phyloP scores from a whole-genome alignment of 2,888 invertebrate genomes.

The Lasius platythorax region DNA sequence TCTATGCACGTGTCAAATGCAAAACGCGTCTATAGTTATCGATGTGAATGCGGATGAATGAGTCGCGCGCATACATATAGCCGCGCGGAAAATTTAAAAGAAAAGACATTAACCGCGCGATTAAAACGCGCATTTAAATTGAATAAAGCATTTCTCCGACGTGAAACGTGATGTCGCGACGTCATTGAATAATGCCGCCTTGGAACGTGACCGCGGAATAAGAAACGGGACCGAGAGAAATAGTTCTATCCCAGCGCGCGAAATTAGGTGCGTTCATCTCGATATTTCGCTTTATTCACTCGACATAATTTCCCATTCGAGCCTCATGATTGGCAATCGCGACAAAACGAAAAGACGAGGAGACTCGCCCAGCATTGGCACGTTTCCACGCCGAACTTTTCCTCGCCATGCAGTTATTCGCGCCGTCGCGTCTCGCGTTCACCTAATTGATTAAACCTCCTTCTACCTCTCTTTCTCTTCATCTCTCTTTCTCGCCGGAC shows the following conservation, averaged over 20 bases:
- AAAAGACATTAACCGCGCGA: conserved; percentile 17
- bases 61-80: neutral
- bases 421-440: conserved; percentile 46
- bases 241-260: neutral
- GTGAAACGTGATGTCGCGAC: neutral
- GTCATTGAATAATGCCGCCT: conserved; percentile 27
- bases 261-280: conserved; percentile 42
- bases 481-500: conserved; percentile 42
- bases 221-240: conserved; percentile 31
- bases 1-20: conserved; percentile 39
- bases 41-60: neutral
- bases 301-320: conserved; percentile 47
- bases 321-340: conserved; percentile 57
- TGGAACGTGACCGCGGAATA: neutral
- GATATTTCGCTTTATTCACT: conserved; percentile 43
- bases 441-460: conserved; percentile 72
- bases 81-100: conserved; percentile 11
- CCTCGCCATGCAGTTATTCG: conserved; percentile 52
- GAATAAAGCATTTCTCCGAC: conserved; percentile 1
- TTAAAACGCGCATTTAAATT: conserved; percentile 26
- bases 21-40: conserved; percentile 1
- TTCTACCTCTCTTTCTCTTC: too few relatives aligned
- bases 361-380: conserved; percentile 57
- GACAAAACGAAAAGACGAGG: conserved; percentile 23
- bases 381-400: conserved; percentile 66